These are phyloP conservation scores for Pelmatolapia mariae DNA, from an alignment of 2,113 vertebrate species.

Conservation along the genomic window DNA sequence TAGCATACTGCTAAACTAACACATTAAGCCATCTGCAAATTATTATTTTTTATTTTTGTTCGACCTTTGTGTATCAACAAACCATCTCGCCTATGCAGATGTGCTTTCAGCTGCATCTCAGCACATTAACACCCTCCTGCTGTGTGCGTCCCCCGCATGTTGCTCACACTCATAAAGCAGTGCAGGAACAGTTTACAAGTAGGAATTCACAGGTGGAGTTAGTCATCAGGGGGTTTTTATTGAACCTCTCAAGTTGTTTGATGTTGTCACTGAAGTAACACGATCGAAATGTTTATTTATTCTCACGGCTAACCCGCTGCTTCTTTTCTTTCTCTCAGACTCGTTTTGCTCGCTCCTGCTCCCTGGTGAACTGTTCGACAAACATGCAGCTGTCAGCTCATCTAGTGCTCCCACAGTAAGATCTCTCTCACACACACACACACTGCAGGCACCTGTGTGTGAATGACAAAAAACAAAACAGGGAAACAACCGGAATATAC, in stretches of 20 bases:
- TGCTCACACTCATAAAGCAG: background rate
- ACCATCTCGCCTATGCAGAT: slow-evolving; percentile 4
- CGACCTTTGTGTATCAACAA: background rate
- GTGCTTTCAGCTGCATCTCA: slow-evolving; percentile 34
- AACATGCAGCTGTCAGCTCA: slow-evolving; percentile 85
- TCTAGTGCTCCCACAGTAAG: slow-evolving; percentile 84
- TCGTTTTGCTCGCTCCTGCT: slow-evolving; percentile 85
- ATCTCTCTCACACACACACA: background rate
- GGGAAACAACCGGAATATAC: background rate
- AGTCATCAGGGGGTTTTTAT: background rate
- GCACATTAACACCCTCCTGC: slow-evolving; percentile 19
- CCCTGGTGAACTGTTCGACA: slow-evolving; percentile 84
- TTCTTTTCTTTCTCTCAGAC: slow-evolving; percentile 70
- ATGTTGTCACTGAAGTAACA: background rate
- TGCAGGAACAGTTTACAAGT: background rate
- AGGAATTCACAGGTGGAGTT: slow-evolving; percentile 7
- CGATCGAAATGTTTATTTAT: background rate
- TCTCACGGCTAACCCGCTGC: background rate
- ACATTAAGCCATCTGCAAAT: background rate
- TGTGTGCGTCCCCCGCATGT: background rate
- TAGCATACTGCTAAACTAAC: background rate
- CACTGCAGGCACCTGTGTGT: background rate
- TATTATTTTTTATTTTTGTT: background rate
- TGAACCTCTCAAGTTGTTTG: background rate
- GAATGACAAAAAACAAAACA: background rate